Percentiles rank a stretch among this genome's conserved stretches.
Conservation (phyloP, 2,113 vertebrate genomes). For the Plecotus auritus region DNA sequence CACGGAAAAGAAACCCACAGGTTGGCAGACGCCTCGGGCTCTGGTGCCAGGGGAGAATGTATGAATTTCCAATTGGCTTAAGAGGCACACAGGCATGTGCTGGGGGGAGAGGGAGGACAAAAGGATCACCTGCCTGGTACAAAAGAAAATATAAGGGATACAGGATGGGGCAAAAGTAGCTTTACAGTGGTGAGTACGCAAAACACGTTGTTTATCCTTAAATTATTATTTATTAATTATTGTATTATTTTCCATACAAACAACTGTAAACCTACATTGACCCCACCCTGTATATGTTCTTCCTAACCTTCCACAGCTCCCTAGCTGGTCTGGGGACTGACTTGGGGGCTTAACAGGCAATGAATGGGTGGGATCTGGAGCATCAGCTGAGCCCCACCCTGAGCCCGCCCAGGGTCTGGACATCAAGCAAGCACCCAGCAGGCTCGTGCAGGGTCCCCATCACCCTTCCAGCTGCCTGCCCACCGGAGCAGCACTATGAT, state of each 20-base stretch:
- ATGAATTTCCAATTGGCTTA: conserved; percentile 39
- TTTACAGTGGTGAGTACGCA: neutral
- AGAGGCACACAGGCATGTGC: neutral
- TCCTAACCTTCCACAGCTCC: neutral
- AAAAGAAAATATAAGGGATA: neutral
- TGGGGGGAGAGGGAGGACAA: neutral
- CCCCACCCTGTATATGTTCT: neutral
- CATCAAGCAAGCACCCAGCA: neutral
- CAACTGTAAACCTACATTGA: neutral
- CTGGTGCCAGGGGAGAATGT: conserved; percentile 32
- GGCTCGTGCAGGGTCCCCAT: neutral
- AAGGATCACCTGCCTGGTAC: neutral
- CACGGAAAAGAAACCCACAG: conserved; percentile 48
- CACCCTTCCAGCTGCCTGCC: neutral
- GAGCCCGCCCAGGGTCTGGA: neutral
- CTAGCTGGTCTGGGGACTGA: neutral
- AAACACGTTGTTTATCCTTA: neutral
- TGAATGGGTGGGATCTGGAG: neutral
- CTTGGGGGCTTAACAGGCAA: neutral
- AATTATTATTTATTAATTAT: neutral
- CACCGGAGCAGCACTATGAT: neutral
- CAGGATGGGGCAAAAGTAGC: neutral
- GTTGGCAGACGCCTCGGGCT: conserved; percentile 33
- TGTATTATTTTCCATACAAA: neutral
- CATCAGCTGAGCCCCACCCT: neutral